Base-by-base conservation (phyloP, 2,113 vertebrate genomes). In the Lophochroa leadbeateri region DNA sequence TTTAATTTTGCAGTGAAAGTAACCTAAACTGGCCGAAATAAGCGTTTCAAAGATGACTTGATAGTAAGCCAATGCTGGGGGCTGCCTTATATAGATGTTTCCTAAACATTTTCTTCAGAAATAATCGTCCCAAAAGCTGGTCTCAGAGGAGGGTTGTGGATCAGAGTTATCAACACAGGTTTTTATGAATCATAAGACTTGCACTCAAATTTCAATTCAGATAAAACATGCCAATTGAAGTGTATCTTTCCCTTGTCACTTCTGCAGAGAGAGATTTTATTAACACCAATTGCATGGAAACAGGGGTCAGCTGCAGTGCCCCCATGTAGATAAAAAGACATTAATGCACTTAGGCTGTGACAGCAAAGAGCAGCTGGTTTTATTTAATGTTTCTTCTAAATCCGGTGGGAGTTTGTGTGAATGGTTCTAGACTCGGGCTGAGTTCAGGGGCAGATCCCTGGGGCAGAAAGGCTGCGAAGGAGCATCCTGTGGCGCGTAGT, bases 331-430 rank as follows among this genome's bases (percentile, higher is more conserved):
- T 94, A 90, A 97, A 94, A 96, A 77, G 94, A 41, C 86, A 83
- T 84, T 95, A 93, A 96, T 92, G 94, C 86, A 93, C 86, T 97
- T 94, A 91, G 83, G 69, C 92, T 76, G 90, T 93, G 94, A 94
- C 94, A 96, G 90, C 85, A 37, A 69, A 88, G 69, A 86, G 82
- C 67, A 75, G 90, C 85, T 96, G 83, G 19, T 28, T 69, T 93
- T 82, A 44, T 65, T 96, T 90, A 89, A 91, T 92, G 92, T 75
- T 93, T 78, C 77, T 91, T 83, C n/a, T 52, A 68, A 63, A 77
- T 91, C 90, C 64, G 7, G 64, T 50, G 77, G 78, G 49, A 95
- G 28, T 53, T 33, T 57, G 60, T 16, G 3, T 1, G 23, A 85
- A 78, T 4, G 5, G 76, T 52, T 65, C 2, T 21, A 67, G 76